A percentile compares a stretch with the other conserved stretches of the same genome.
Evolutionary conservation across 2,888 invertebrate species (phyloP).

Genomic region (Calameuta pallipes): DNA sequence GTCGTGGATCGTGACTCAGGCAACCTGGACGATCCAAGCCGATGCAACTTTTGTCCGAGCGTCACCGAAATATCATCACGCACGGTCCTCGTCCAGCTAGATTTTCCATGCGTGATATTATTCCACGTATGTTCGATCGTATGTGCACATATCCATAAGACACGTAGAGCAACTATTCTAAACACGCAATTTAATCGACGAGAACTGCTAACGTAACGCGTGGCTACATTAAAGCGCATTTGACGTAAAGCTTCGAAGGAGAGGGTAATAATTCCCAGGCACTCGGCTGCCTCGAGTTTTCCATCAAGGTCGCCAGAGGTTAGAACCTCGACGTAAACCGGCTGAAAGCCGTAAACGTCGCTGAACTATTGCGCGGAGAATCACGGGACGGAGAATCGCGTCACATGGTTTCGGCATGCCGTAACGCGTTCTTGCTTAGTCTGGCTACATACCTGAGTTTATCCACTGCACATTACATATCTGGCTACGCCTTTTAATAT

Average conservation of each 20-base stretch:
- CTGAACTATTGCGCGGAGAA: not conserved
- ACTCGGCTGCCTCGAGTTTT: not conserved
- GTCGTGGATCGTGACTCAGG: not conserved
- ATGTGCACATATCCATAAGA: not conserved
- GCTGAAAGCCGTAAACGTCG: not conserved
- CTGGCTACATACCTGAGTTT: not conserved
- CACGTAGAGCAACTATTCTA: not conserved
- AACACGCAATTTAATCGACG: not conserved
- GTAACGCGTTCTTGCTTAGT: not conserved
- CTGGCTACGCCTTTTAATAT: not conserved
- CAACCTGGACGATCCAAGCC: not conserved
- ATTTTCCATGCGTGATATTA: not conserved
- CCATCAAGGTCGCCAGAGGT: not conserved
- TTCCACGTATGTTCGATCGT: not conserved
- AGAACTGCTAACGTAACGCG: not conserved
- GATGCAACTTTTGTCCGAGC: not conserved
- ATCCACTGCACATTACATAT: not conserved
- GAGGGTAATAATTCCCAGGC: not conserved
- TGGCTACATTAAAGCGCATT: not conserved
- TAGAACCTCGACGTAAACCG: conserved; percentile 1
- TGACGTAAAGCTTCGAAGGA: not conserved
- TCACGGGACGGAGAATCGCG: not conserved
- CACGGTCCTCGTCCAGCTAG: not conserved
- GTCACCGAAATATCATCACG: not conserved
- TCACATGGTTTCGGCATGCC: not conserved